Evolutionary conservation across 2,888 invertebrate species (phyloP).

Genomic region (Spisula subtruncata): DNA sequence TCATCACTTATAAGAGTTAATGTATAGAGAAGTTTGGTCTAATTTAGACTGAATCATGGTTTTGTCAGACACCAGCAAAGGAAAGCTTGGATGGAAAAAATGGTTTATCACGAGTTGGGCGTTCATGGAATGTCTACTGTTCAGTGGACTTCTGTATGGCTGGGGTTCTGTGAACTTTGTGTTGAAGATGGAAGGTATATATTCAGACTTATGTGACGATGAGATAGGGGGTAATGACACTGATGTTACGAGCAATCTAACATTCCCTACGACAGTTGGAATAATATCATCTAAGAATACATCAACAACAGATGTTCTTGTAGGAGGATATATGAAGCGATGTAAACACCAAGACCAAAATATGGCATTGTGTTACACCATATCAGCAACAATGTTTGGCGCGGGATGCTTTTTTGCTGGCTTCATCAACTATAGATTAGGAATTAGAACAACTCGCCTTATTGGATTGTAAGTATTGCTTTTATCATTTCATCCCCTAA

Average conservation of each 20-base stretch:
- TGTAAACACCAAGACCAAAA: slow-evolving; percentile 75
- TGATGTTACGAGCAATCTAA: too few species aligned
- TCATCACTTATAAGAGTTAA: too few species aligned
- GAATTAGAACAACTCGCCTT: slow-evolving; percentile 79
- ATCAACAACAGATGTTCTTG: neutral
- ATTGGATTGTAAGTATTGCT: slow-evolving; percentile 75
- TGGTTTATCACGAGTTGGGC: slow-evolving; percentile 75
- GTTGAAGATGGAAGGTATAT: slow-evolving; percentile 77
- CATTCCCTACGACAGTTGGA: neutral
- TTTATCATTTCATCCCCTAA: too few species aligned
- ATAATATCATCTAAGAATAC: neutral
- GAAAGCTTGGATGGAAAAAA: slow-evolving; percentile 63
- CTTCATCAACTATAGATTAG: slow-evolving; percentile 79
- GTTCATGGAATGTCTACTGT: slow-evolving; percentile 77
- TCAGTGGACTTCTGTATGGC: slow-evolving; percentile 81
- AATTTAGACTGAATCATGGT: slow-evolving; percentile 55
- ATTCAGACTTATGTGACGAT: slow-evolving; percentile 67
- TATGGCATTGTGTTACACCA: slow-evolving; percentile 78
- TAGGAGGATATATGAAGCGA: neutral
- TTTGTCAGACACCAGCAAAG: slow-evolving; percentile 49
- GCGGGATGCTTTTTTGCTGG: slow-evolving; percentile 79
- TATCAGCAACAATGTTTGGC: slow-evolving; percentile 78
- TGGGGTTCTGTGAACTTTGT: slow-evolving; percentile 80
- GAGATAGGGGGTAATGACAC: too few species aligned
- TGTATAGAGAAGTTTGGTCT: too few species aligned